Evolutionary conservation across 1,140 invertebrate genomes (phyloP).

Genomic region (Drosophila pectinifera): DNA sequence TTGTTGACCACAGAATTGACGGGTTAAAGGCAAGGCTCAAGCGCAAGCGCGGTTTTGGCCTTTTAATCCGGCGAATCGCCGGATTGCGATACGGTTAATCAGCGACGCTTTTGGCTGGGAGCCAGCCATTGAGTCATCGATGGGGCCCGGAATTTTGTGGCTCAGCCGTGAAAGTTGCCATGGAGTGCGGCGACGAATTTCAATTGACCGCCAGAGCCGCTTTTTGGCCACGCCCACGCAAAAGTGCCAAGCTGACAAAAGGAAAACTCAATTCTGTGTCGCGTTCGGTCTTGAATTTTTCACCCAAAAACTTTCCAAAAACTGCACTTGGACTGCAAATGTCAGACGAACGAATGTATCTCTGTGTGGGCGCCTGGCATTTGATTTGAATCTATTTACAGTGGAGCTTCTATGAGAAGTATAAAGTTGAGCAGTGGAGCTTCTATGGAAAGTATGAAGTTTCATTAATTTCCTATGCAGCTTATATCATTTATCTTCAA

Average conservation of each 20-base stretch:
- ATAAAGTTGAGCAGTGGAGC: no score
- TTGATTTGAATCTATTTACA: constrained; percentile 50
- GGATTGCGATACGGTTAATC: constrained; percentile 44
- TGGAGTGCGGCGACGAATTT: constrained; percentile 53
- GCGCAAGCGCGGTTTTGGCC: constrained; percentile 24
- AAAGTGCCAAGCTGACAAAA: constrained; percentile 47
- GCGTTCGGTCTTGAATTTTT: constrained; percentile 39
- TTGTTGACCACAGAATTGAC: constrained; percentile 56
- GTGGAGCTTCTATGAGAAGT: not conserved
- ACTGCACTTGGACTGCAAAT: constrained; percentile 47
- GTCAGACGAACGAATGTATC: constrained; percentile 10
- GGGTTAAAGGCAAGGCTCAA: constrained; percentile 56
- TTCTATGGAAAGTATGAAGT: no score
- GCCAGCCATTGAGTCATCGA: constrained; percentile 45
- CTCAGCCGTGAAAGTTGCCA: constrained; percentile 54
- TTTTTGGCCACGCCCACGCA: constrained; percentile 53
- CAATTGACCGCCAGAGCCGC: constrained; percentile 50
- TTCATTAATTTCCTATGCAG: not conserved
- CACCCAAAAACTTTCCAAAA: constrained; percentile 49
- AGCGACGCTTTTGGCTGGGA: constrained; percentile 11
- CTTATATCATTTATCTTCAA: no score
- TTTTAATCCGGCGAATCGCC: constrained; percentile 25
- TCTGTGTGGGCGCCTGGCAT: constrained; percentile 47
- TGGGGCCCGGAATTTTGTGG: constrained; percentile 11
- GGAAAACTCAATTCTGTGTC: constrained; percentile 53